Evolutionary conservation across 2,113 vertebrate species (phyloP).

Genomic region (Myiopsitta monachus): DNA sequence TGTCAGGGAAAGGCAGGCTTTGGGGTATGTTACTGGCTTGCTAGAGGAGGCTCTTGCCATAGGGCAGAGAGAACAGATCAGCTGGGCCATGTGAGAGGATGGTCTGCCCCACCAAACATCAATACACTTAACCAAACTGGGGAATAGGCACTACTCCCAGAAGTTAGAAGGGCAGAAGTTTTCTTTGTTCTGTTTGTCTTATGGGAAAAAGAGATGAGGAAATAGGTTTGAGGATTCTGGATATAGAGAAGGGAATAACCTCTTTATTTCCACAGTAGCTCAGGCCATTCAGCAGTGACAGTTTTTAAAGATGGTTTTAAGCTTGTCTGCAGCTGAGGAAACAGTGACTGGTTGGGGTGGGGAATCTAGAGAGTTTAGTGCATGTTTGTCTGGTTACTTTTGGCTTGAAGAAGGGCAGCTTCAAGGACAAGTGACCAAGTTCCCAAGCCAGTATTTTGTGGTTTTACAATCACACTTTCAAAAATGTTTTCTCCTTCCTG

Average conservation of each 20-base stretch:
- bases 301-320: neutral
- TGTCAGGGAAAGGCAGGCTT: neutral
- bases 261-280: neutral
- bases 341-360: neutral
- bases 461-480: conserved; percentile 62
- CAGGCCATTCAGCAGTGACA: neutral
- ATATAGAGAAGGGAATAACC: neutral
- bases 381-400: neutral
- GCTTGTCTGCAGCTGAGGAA: neutral
- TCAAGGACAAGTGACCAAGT: neutral
- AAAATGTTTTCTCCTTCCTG: conserved; percentile 52
- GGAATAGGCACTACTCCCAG: neutral
- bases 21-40: neutral
- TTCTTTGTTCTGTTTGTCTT: conserved; percentile 2
- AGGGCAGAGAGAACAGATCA: neutral
- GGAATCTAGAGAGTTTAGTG: neutral
- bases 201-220: neutral
- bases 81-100: neutral
- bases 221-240: neutral
- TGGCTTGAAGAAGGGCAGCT: conserved; percentile 16
- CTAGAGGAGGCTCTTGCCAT: neutral
- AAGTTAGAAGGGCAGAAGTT: neutral
- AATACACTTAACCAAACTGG: neutral
- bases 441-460: conserved; percentile 44
- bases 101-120: neutral